Percentiles rank a stretch among this genome's conserved stretches.
phyloP scores from a whole-genome alignment of 2,888 invertebrate species.

The Malachius bipustulatus region DNA sequence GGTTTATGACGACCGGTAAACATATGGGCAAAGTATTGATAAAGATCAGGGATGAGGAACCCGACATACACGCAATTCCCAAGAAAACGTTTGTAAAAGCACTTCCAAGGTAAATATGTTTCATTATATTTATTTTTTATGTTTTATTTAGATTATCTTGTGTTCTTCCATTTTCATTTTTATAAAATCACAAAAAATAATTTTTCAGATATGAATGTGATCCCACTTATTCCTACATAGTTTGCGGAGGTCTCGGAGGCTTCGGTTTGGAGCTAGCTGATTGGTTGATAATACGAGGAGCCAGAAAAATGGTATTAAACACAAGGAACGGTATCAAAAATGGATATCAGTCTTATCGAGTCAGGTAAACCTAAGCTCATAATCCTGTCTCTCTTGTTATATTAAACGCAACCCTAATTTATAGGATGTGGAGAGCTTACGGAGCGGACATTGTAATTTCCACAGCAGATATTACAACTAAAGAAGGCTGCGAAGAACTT shows the following conservation, averaged over 20 bases:
- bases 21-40: constrained; percentile 66
- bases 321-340: constrained; percentile 68
- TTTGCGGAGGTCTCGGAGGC: constrained; percentile 78
- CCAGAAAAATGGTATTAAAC: constrained; percentile 62
- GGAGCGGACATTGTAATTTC: constrained; percentile 56
- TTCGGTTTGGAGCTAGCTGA: constrained; percentile 82
- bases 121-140: too few relatives aligned
- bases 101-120: not conserved
- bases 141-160: too few relatives aligned
- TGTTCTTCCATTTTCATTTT: too few relatives aligned
- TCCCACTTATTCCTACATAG: constrained; percentile 44
- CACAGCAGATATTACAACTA: constrained; percentile 55
- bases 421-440: constrained; percentile 55
- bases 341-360: constrained; percentile 68
- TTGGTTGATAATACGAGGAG: constrained; percentile 76
- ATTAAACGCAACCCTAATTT: too few relatives aligned
- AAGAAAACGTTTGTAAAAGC: not conserved
- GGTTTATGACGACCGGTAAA: constrained; percentile 52
- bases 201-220: constrained; percentile 19
- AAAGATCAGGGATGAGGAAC: constrained; percentile 28
- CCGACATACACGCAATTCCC: not conserved
- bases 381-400: too few relatives aligned
- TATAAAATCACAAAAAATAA: too few relatives aligned
- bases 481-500: constrained; percentile 53
- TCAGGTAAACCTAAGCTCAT: constrained; percentile 47